These are phyloP conservation scores for Galerucella calmariensis DNA, from an alignment of 2,888 invertebrate species.

Conservation along the genomic window DNA sequence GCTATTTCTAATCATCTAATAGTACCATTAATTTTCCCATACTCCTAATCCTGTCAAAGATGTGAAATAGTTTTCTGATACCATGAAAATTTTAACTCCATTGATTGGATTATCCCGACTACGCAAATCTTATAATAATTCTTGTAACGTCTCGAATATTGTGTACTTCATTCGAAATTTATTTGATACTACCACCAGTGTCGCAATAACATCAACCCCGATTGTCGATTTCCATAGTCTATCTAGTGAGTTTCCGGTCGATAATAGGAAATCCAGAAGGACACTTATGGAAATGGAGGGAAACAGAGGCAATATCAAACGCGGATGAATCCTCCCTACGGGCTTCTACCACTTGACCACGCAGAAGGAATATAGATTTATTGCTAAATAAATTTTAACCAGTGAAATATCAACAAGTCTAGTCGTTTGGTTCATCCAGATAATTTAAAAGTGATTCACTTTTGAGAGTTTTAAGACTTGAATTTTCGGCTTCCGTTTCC, in stretches of 20 bases:
- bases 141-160: neutral
- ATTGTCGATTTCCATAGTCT: slow-evolving; percentile 40
- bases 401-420: slow-evolving; percentile 42
- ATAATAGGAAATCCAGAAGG: slow-evolving; percentile 45
- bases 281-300: slow-evolving; percentile 45
- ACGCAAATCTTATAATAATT: neutral
- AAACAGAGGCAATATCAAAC: slow-evolving; percentile 34
- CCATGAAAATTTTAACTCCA: too few species aligned
- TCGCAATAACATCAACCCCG: slow-evolving; percentile 24
- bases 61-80: too few species aligned
- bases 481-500: too few species aligned
- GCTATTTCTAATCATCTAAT: too few species aligned
- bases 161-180: neutral
- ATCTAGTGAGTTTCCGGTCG: slow-evolving; percentile 43
- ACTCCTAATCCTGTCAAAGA: too few species aligned
- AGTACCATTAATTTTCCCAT: too few species aligned
- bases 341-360: slow-evolving; percentile 44
- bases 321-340: slow-evolving; percentile 38
- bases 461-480: neutral
- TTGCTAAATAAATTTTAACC: slow-evolving; percentile 41
- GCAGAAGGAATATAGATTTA: slow-evolving; percentile 44
- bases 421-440: neutral
- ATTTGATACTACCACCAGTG: neutral
- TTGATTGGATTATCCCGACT: too few species aligned
- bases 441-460: neutral